Evolutionary conservation across 23 tunicate genomes (phyloP), one percentile per base, ranked within the genome.

Genomic region (Halocynthia roretzi): DNA sequence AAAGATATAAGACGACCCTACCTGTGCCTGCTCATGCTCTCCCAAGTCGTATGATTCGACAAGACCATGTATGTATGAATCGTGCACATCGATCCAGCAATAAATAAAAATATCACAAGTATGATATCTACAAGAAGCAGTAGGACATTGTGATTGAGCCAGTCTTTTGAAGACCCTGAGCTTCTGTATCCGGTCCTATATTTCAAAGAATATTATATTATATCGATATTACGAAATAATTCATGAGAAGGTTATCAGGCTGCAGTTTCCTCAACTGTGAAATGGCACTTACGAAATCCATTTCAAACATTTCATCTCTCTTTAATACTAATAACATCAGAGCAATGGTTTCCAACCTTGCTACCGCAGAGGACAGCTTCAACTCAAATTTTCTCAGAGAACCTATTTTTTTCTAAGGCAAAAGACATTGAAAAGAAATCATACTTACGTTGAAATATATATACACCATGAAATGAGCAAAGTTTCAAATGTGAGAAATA

Each of bases 11-110:
- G 12, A n/a, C n/a, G 17, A 54, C 21, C 17, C 5, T 76, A 91
- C 97, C 97, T 78, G 61, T 80, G 82, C 79, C 88, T 81, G 82
- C 98, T 92, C 83, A 92, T 86, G 20, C 87, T 80, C 56, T 92
- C 98, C 98, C 98, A 92, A 5, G 98, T 92, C 54, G 98, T 92
- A 71, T 92, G 80, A 52, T 92, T 92, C 48, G 80, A 70, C 7
- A 92, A 48, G 7, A 80, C 69, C 85, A 83, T 56, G 67, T 86
- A 92, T 8, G 92, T 81, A 62, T 92, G 98, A 53, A 92, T 85
- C 22, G 84, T 66, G 48, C 89, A 75, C 6, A 92, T 75, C 6
- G 87, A 51, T 10, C 72, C 77, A 22, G 77, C 88, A 7, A 86
- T 85, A 23, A 86, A 21, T 6, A 86, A 52, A 8, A 92, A 67